Base-by-base conservation (phyloP, 2,797 vertebrate species). In the Mus spretus region DNA sequence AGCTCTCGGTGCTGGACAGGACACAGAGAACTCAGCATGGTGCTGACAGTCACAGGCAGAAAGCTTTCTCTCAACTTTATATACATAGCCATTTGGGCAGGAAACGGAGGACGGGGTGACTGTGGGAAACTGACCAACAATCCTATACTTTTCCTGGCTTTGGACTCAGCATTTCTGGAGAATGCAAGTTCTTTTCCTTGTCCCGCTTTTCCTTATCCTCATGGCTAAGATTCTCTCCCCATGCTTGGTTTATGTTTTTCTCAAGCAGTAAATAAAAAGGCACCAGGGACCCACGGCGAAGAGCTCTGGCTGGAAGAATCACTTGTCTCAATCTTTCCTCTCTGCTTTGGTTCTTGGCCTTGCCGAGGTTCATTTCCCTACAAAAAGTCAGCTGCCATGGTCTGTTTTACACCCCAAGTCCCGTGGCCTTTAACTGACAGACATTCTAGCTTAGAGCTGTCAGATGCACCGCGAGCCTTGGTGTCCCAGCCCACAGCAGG, bases 1-100 rank as follows among this genome's bases (percentile, higher is more conserved):
- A 83, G 0, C 26, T 88, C 67, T 94, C n/a, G 24, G 82, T 20
- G 20, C 78, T 31, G 28, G 86, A 81, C 15, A 74, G 8, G 12
- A 84, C 70, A 78, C 57, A 57, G n/a, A 28, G 55, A 72, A 77
- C 20, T 82, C 65, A 37, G 72, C 44, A 55, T 2, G 31, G 53
- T 59, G 87, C 47, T 57, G n/a, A 53, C 72, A 90, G 67, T 67
- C 77, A 89, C 37, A 75, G 50, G 47, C n/a, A 40, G 78, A 50
- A 93, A 94, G 31, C 40, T 47, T 90, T 63, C 50, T 70, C 28
- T 70, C 63, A 82, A 70, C 80, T 93, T 91, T 89, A 47, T 44
- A 50, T 65, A 81, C 91, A 87, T 2, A 82, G 77, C 53, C 95
- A 75, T 57, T 89, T 89, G 37, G 79, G 82, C 34, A 93, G 75